Base-by-base conservation (phyloP, 2,797 vertebrate genomes). In the Spinus pinus region DNA sequence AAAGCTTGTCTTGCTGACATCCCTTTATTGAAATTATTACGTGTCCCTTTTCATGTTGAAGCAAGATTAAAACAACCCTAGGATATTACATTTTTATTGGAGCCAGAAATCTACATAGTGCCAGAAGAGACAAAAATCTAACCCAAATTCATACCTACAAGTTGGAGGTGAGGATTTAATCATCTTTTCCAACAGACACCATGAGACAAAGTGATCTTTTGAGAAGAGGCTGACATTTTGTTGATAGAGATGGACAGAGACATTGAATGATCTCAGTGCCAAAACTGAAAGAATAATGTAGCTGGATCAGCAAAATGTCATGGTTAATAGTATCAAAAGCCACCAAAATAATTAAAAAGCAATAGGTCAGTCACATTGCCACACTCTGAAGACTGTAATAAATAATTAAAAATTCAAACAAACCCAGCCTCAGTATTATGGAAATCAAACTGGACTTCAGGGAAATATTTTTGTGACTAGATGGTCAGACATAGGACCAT, bases 331-430 rank as follows among this genome's bases (percentile, higher is more conserved):
- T 95, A 95, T 96, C 93, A 93, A 86, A 97, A 88, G 74, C 84
- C 95, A 95, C 86, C 72, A 93, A 95, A 96, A 97, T 97, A 97
- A 97, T 97, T 97, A 96, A 96, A 97, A 97, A 97, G 81, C 95
- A 96, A 93, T 94, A 91, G 95, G 77, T 95, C 95, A 94, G 54
- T 94, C 90, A 97, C 85, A 83, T 60, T 96, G 92, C 93, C 75
- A 95, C 80, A 84, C 89, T 94, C 72, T 96, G 97, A 96, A 96
- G 93, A 95, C 94, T 96, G 96, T 94, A 88, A 94, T 96, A 97
- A 97, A 94, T 96, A 93, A 96, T 97, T 97, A 98, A 97, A 96
- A 97, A 97, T 97, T 97, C 64, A 94, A 97, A 96, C 96, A 73
- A 95, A 82, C 65, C 78, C 83, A 85, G 61, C 61, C 90, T 95